Percentiles rank a stretch among this genome's conserved stretches.
Conservation (phyloP, 2,888 invertebrate genomes). For the Chelonus formosanus region DNA sequence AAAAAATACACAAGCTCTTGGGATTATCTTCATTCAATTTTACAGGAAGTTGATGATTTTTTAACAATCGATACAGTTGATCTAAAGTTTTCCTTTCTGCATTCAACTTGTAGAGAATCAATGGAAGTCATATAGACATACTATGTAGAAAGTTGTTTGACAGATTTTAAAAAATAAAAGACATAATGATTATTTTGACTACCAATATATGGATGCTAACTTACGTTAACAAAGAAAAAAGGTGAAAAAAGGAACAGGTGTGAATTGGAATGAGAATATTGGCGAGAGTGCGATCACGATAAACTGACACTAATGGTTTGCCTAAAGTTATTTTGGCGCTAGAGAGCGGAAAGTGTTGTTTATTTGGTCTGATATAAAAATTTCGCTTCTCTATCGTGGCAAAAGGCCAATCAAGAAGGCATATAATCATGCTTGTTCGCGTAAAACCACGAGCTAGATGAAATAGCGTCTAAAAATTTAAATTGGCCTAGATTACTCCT, state of each 20-base stretch:
- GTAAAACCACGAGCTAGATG: constrained; percentile 45
- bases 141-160: too few species aligned
- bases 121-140: too few species aligned
- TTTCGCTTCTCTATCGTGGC: constrained; percentile 26
- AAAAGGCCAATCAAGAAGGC: constrained; percentile 44
- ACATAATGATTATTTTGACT: too few species aligned
- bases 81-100: too few species aligned
- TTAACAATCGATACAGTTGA: too few species aligned
- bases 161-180: too few species aligned
- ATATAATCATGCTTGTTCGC: constrained; percentile 31
- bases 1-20: too few species aligned
- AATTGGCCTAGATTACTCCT: constrained; percentile 55
- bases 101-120: too few species aligned
- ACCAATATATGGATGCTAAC: background rate
- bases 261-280: constrained; percentile 5
- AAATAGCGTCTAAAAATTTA: constrained; percentile 52
- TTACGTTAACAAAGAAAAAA: constrained; percentile 9
- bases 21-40: too few species aligned
- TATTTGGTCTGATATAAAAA: background rate
- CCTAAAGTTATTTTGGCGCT: constrained; percentile 4
- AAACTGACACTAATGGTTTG: background rate
- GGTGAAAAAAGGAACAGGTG: constrained; percentile 7
- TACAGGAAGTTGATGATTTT: too few species aligned
- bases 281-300: constrained; percentile 9
- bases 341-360: constrained; percentile 9